These are phyloP conservation scores for Lycopodina hypogea DNA, from an alignment of 37 sponge, comb jelly and placozoan genomes.

Conservation along the genomic window DNA sequence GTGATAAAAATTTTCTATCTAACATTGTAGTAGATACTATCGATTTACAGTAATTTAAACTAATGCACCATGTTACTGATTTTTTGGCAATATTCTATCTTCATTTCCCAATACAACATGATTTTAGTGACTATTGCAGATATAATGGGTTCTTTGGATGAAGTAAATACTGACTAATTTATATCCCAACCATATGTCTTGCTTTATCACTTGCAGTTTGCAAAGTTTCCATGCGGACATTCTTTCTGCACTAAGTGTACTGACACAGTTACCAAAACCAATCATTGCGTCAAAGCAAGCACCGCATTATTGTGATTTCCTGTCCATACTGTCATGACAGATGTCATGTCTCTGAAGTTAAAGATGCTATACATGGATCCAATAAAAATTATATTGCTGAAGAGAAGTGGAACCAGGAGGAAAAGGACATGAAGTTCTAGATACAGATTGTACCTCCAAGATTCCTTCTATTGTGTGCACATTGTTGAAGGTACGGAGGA, in stretches of 20 bases:
- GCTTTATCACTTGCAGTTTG: conserved; percentile 47
- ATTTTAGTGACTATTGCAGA: too few relatives aligned
- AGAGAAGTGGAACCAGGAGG: not conserved
- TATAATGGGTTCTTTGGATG: not conserved
- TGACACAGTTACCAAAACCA: not conserved
- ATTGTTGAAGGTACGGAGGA: conserved; percentile 31
- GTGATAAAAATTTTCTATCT: too few relatives aligned
- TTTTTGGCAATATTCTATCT: too few relatives aligned
- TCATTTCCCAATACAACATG: too few relatives aligned
- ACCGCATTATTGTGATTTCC: not conserved
- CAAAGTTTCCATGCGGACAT: conserved; percentile 77
- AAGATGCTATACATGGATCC: conserved; percentile 21
- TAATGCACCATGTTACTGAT: too few relatives aligned
- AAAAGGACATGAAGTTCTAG: not conserved
- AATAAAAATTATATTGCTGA: not conserved
- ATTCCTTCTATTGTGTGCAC: conserved; percentile 38
- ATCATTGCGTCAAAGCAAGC: not conserved
- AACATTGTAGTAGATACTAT: too few relatives aligned
- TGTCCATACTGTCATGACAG: conserved; percentile 65
- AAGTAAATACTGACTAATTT: not conserved
- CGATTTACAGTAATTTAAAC: too few relatives aligned
- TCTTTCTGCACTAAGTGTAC: conserved; percentile 63
- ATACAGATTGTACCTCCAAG: conserved; percentile 65
- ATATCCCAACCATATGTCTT: not conserved
- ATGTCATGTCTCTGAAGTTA: conserved; percentile 28